Evolutionary conservation across 2,113 vertebrate genomes (phyloP).

Genomic region (Conger conger): DNA sequence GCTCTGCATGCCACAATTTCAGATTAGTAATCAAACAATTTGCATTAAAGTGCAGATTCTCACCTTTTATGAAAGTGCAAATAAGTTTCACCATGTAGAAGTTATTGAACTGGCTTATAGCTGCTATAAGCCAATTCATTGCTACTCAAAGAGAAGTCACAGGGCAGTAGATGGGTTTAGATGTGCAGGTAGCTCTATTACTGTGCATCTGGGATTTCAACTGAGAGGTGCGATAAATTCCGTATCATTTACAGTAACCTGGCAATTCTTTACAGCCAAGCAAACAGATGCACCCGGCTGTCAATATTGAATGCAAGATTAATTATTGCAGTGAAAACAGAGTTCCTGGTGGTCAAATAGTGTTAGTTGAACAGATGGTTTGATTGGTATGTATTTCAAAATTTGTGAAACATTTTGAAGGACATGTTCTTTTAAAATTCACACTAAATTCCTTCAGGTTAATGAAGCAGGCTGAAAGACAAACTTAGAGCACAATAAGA

Average conservation of each 20-base stretch:
- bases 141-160: not conserved
- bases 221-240: not conserved
- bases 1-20: no score
- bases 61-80: no score
- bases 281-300: not conserved
- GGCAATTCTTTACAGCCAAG: no score
- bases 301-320: not conserved
- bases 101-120: no score
- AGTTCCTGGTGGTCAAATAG: not conserved
- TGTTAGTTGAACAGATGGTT: slow-evolving; percentile 37
- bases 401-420: slow-evolving; percentile 10
- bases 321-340: not conserved
- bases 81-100: no score
- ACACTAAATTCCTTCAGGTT: slow-evolving; percentile 17
- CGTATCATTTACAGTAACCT: not conserved
- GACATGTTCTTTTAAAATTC: not conserved
- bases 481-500: slow-evolving; percentile 7
- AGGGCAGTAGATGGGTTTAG: not conserved
- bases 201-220: not conserved
- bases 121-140: not conserved
- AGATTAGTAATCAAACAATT: no score
- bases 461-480: not conserved
- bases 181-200: not conserved
- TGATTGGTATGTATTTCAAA: slow-evolving; percentile 6
- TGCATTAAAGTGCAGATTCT: no score